phyloP scores from a whole-genome alignment of 2,797 vertebrate species.

The Lithobates pipiens region DNA sequence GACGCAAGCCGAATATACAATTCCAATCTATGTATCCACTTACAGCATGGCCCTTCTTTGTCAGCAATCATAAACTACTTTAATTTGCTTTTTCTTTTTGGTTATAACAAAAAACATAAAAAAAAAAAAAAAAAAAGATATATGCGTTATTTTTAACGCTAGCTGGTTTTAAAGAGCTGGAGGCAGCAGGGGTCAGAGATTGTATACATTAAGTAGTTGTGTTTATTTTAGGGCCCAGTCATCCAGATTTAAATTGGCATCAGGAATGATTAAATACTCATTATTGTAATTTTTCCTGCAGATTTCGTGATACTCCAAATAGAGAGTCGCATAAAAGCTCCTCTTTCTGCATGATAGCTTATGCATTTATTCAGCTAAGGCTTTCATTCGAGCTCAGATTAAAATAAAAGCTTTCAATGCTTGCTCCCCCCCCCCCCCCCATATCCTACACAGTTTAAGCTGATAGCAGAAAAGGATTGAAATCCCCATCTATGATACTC shows the following conservation, averaged over 20 bases:
- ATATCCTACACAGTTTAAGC: constrained; percentile 38
- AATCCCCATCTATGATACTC: constrained; percentile 43
- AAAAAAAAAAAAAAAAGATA: constrained; percentile 3
- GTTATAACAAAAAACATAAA: constrained; percentile 6
- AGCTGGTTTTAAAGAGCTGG: not conserved
- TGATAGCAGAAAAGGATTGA: constrained; percentile 50
- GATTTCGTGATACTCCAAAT: constrained; percentile 42
- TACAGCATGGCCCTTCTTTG: not conserved
- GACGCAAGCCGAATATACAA: not conserved
- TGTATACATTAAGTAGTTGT: constrained; percentile 10
- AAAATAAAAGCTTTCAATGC: constrained; percentile 57
- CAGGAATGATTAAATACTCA: constrained; percentile 43
- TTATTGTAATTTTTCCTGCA: constrained; percentile 47
- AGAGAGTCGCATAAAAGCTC: constrained; percentile 41
- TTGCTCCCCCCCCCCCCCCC: constrained; percentile 10
- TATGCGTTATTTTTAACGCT: constrained; percentile 7
- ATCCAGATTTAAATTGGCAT: constrained; percentile 22
- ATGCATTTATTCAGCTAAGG: constrained; percentile 56
- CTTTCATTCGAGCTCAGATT: constrained; percentile 54
- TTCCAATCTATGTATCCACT: not conserved
- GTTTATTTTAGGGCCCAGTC: constrained; percentile 31
- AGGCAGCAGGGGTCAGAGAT: constrained; percentile 20
- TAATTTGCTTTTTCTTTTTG: not conserved
- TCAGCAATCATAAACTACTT: not conserved
- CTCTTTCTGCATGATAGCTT: constrained; percentile 40